Conservation (phyloP, 2,888 invertebrate genomes). For the Agriotes lineatus region DNA sequence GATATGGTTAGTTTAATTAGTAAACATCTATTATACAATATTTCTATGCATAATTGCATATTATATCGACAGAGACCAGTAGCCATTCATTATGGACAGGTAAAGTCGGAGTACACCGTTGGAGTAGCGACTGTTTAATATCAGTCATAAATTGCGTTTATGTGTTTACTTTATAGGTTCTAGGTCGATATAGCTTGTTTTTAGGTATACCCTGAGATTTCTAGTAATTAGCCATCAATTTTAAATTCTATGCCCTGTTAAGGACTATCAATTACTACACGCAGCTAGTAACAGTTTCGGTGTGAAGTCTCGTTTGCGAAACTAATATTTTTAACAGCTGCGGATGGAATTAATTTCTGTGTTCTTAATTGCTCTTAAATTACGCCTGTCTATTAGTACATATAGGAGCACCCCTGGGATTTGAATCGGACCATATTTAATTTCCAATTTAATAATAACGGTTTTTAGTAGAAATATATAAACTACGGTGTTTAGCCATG, state of each 20-base stretch:
- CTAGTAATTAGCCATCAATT: conserved; percentile 4
- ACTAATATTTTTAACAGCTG: too few relatives aligned
- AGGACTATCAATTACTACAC: too few relatives aligned
- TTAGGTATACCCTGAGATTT: conserved; percentile 7
- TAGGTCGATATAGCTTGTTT: conserved; percentile 11
- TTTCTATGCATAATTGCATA: not conserved
- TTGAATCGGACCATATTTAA: too few relatives aligned
- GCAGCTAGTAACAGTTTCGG: too few relatives aligned
- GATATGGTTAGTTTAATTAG: conserved; percentile 1
- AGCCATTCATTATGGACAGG: conserved; percentile 9
- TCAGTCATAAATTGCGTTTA: conserved; percentile 21
- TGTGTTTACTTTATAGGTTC: conserved; percentile 15
- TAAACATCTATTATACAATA: conserved; percentile 1
- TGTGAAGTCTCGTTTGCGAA: too few relatives aligned
- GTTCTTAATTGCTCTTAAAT: too few relatives aligned
- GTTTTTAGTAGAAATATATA: too few relatives aligned
- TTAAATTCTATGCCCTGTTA: not conserved
- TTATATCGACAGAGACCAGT: conserved; percentile 12
- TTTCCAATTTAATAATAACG: too few relatives aligned
- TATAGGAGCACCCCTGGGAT: too few relatives aligned
- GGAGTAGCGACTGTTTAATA: conserved; percentile 17
- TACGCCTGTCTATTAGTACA: too few relatives aligned
- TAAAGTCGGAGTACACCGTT: conserved; percentile 10
- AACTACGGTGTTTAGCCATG: too few relatives aligned
- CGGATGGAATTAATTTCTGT: too few relatives aligned